Evolutionary conservation across 2,113 vertebrate species (phyloP).

Genomic region (Galeopterus variegatus): DNA sequence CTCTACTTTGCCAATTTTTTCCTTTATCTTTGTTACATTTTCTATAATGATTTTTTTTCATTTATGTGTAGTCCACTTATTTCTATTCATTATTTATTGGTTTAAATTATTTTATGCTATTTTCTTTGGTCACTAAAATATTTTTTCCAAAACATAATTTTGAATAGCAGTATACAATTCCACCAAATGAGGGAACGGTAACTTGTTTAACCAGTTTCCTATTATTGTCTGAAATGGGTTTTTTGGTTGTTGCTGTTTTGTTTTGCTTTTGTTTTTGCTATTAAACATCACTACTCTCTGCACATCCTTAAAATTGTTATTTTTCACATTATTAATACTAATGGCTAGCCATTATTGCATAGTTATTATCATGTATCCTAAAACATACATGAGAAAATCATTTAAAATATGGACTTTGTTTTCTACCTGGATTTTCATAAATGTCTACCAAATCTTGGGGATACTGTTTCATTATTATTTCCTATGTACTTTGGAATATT

Average conservation of each 20-base stretch:
- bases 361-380: not conserved
- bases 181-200: not conserved
- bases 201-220: constrained; percentile 16
- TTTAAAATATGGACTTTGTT: not conserved
- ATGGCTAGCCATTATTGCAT: not conserved
- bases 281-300: not conserved
- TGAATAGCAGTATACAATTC: not conserved
- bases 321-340: not conserved
- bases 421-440: not conserved
- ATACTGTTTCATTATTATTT: not conserved
- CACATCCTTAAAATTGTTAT: not conserved
- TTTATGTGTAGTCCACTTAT: not conserved
- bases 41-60: not conserved
- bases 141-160: constrained; percentile 16
- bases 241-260: not conserved
- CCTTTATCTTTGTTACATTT: not conserved
- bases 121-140: not conserved
- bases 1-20: not conserved
- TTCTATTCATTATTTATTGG: not conserved
- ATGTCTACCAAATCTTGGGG: constrained; percentile 22
- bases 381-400: not conserved
- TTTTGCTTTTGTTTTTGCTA: not conserved
- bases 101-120: constrained; percentile 31
- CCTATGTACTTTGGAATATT: not conserved
- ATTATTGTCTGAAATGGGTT: not conserved